Evolutionary conservation across 2,888 invertebrate genomes (phyloP).

Genomic region (Rhaphigaster nebulosa): DNA sequence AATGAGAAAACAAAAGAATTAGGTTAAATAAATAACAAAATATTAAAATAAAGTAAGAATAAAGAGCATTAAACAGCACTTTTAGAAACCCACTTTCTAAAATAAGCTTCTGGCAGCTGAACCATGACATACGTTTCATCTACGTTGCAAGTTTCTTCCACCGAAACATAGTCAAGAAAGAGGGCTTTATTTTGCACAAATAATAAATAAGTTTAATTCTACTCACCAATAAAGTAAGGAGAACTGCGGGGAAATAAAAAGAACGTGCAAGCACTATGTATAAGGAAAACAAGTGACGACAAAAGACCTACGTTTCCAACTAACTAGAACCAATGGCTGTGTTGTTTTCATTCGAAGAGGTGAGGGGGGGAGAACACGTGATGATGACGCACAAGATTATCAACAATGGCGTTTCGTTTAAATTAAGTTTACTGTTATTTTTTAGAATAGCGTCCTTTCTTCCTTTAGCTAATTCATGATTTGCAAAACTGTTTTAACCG

Average conservation of each 20-base stretch:
- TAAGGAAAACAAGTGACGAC: slow-evolving; percentile 65
- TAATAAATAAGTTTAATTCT: background rate
- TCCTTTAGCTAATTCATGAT: background rate
- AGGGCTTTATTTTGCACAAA: background rate
- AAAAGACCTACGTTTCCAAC: slow-evolving; percentile 60
- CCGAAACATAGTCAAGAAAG: background rate
- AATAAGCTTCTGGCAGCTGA: slow-evolving; percentile 40
- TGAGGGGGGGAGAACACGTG: slow-evolving; percentile 58
- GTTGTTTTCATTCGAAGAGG: slow-evolving; percentile 30
- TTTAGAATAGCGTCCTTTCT: background rate
- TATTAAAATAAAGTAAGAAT: slow-evolving; percentile 11
- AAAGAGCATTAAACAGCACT: background rate
- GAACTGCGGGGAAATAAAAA: slow-evolving; percentile 43
- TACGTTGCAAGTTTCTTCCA: slow-evolving; percentile 1
- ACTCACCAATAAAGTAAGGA: slow-evolving; percentile 37
- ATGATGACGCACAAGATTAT: slow-evolving; percentile 53
- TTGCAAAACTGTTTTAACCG: background rate
- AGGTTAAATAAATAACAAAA: slow-evolving; percentile 12
- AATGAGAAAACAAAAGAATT: slow-evolving; percentile 42
- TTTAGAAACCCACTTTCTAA: slow-evolving; percentile 56
- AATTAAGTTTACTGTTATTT: slow-evolving; percentile 23
- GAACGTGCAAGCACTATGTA: slow-evolving; percentile 62
- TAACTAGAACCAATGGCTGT: slow-evolving; percentile 58
- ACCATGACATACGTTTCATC: slow-evolving; percentile 39
- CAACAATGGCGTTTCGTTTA: slow-evolving; percentile 35